Evolutionary conservation across 1,140 invertebrate species (phyloP), one percentile per base, ranked within the genome.

Genomic region (Dendroctonus valens): DNA sequence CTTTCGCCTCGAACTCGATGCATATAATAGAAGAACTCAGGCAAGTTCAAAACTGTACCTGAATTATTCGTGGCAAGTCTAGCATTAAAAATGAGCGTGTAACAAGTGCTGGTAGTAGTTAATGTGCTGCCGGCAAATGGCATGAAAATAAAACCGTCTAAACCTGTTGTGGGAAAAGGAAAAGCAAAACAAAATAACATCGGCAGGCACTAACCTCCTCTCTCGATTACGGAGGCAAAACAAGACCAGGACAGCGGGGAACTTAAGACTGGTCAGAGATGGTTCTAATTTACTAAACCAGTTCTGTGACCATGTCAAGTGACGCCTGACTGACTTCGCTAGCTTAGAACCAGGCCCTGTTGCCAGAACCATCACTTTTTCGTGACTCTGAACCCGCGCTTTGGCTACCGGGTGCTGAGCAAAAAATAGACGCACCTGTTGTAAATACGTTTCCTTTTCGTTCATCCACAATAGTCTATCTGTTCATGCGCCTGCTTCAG

Each of bases 211-310:
- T 52, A 65, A 61, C 58, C 15, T 8, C 51, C 49, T 41, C 44
- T 58, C 51, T 54, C 41, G 6, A 53, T 59, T 46, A 15, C 52
- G 44, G 55, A 67, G 60, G 68, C 54, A 65, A 74, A 74, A 74
- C 65, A 75, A 75, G 73, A 75, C 65, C 72, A 73, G 71, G 69
- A 73, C 74, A 74, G 69, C 65, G 61, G 69, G 72, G 64, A 67
- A 69, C 53, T 69, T 69, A 70, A 70, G 70, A 74, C 70, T 73
- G 74, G 72, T 71, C 73, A 70, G 67, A 70, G 73, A 75, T 74
- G 74, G 73, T 69, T 74, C 74, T 74, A 75, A 75, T 75, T 74
- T 73, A 75, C 73, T 74, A 75, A 75, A 75, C 74, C 73, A 74
- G 74, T 75, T 75, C 73, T 74, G 67, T 73, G 71, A 74, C 72